Percentiles rank a stretch among this genome's conserved stretches.
Conservation (phyloP, 2,113 vertebrate species). For the Hepsetus odoe region DNA sequence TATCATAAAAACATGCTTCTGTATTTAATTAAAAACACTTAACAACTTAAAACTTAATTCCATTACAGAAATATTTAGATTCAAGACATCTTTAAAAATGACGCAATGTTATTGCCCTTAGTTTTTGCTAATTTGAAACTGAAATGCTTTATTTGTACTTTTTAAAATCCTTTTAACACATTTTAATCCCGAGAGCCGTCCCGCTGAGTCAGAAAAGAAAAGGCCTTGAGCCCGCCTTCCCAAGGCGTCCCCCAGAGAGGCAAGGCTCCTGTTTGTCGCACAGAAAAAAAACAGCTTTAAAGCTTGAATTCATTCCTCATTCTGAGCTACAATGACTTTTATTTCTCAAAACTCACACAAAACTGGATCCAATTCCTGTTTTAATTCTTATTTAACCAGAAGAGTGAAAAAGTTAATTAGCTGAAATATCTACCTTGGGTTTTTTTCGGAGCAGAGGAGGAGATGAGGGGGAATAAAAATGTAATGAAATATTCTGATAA, state of each 20-base stretch:
- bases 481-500: background rate
- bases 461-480: conserved; percentile 1
- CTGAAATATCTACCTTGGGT: background rate
- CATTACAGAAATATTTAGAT: no score
- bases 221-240: background rate
- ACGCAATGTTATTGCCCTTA: background rate
- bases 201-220: background rate
- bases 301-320: background rate
- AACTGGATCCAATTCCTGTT: background rate
- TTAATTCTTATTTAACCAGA: background rate
- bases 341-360: background rate
- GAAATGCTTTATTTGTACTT: no score
- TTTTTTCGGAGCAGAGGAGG: background rate
- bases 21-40: no score
- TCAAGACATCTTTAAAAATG: no score
- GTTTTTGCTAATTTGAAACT: background rate
- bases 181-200: conserved; percentile 4
- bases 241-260: conserved; percentile 13
- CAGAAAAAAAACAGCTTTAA: background rate
- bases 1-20: no score
- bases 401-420: background rate
- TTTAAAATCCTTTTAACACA: background rate
- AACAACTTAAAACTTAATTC: no score
- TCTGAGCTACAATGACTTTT: background rate
- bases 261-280: conserved; percentile 15